These are phyloP conservation scores for Microtus richardsoni DNA, from an alignment of 2,113 vertebrate species.

Conservation along the genomic window DNA sequence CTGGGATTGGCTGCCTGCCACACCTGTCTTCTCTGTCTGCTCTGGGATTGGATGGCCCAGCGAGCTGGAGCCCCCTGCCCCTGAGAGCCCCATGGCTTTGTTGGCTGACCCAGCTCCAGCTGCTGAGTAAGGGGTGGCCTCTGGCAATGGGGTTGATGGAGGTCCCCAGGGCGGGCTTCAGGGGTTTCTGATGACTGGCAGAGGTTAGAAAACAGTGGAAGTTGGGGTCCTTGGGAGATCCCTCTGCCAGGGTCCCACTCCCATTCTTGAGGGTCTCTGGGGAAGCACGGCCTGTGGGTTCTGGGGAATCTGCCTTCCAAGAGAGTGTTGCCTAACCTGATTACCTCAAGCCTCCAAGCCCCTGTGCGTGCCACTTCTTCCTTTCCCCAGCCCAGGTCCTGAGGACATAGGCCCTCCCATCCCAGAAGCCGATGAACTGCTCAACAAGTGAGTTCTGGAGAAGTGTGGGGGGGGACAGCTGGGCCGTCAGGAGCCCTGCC, in stretches of 20 bases:
- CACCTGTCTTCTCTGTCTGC: conserved; percentile 84
- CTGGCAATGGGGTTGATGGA: conserved; percentile 9
- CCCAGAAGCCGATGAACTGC: conserved; percentile 94
- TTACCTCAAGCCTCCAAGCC: neutral
- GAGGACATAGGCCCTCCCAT: conserved; percentile 93
- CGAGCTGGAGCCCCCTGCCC: conserved; percentile 93
- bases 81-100: conserved; percentile 92
- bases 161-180: conserved; percentile 51
- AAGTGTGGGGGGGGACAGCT: neutral
- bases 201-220: neutral
- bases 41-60: conserved; percentile 92
- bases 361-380: neutral
- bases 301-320: conserved; percentile 23
- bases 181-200: neutral
- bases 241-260: neutral
- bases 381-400: conserved; percentile 83
- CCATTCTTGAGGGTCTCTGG: neutral
- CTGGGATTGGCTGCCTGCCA: conserved; percentile 83
- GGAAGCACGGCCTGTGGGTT: neutral
- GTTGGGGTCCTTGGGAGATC: neutral
- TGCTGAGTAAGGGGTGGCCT: conserved; percentile 92
- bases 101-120: conserved; percentile 93
- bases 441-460: conserved; percentile 93
- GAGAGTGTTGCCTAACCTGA: neutral
- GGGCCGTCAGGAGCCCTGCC: rapidly evolving